phyloP scores from a whole-genome alignment of 2,888 invertebrate genomes.

The Nebria brevicollis region DNA sequence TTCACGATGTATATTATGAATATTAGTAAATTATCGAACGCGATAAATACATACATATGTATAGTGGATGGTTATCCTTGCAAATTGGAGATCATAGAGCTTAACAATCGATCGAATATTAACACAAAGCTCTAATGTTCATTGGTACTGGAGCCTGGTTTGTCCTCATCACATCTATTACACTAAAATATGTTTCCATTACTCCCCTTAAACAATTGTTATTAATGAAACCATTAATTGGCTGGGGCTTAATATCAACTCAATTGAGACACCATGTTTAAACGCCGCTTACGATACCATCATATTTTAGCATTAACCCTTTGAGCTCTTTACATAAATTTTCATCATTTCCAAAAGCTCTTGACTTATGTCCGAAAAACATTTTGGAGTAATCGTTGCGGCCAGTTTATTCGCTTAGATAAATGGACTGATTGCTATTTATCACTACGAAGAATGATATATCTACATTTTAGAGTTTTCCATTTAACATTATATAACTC shows the following conservation, averaged over 20 bases:
- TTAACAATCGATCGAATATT: slow-evolving; percentile 42
- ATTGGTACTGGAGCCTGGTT: neutral
- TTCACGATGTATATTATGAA: neutral
- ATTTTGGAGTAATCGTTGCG: neutral
- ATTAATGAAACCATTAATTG: slow-evolving; percentile 46
- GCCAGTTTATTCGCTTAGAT: neutral
- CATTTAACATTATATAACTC: neutral
- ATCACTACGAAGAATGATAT: neutral
- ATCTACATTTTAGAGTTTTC: neutral
- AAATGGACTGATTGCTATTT: slow-evolving; percentile 5
- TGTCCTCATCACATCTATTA: slow-evolving; percentile 42
- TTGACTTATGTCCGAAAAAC: neutral
- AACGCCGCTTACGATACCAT: slow-evolving; percentile 14
- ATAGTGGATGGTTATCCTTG: slow-evolving; percentile 13
- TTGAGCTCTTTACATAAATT: neutral
- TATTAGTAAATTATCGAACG: neutral
- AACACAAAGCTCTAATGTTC: slow-evolving; percentile 25
- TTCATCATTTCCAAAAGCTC: slow-evolving; percentile 1
- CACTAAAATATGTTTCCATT: slow-evolving; percentile 43
- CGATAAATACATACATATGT: neutral
- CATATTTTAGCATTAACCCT: slow-evolving; percentile 33
- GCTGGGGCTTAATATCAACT: slow-evolving; percentile 26
- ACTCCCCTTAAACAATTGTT: slow-evolving; percentile 40
- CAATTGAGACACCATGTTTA: slow-evolving; percentile 20
- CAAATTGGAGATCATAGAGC: slow-evolving; percentile 42